Conservation (phyloP, 1,140 invertebrate genomes). For the Mactra quadrangularis region DNA sequence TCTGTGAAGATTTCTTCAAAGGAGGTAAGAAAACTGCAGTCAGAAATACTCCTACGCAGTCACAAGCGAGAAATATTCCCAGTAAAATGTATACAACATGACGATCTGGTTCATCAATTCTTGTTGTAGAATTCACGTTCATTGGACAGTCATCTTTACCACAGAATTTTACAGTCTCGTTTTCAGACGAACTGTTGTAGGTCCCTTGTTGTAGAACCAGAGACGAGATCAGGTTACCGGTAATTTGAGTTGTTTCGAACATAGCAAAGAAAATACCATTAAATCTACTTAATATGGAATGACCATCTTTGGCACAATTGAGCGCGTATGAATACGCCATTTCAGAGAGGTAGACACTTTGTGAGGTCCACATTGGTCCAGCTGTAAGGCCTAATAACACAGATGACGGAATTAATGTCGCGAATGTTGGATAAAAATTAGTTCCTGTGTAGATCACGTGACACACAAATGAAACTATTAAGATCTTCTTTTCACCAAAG, state of each 20-base stretch:
- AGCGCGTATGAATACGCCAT: conserved; percentile 50
- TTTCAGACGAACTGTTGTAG: conserved; percentile 15
- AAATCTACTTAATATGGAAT: conserved; percentile 66
- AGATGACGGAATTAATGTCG: conserved; percentile 71
- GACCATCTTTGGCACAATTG: conserved; percentile 23
- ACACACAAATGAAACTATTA: conserved; percentile 62
- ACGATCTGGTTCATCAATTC: conserved; percentile 62
- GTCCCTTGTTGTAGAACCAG: conserved; percentile 62
- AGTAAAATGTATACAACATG: conserved; percentile 73
- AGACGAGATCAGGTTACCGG: conserved; percentile 72
- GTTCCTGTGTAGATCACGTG: conserved; percentile 73
- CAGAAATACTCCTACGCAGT: conserved; percentile 68
- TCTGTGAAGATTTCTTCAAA: conserved; percentile 41
- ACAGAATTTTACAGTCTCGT: conserved; percentile 47
- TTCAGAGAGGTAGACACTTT: conserved; percentile 65
- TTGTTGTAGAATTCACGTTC: conserved; percentile 34
- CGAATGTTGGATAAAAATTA: conserved; percentile 83
- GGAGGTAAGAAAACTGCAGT: conserved; percentile 67
- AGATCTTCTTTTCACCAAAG: conserved; percentile 68
- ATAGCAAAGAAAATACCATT: conserved; percentile 74
- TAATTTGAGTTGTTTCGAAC: conserved; percentile 69
- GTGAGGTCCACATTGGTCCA: conserved; percentile 75
- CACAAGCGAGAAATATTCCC: conserved; percentile 71
- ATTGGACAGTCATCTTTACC: conserved; percentile 63
- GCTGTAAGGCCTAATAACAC: conserved; percentile 67